Percentiles rank a stretch among this genome's conserved stretches.
Conservation (phyloP, 2,113 vertebrate species). For the Leuciscus idus region DNA sequence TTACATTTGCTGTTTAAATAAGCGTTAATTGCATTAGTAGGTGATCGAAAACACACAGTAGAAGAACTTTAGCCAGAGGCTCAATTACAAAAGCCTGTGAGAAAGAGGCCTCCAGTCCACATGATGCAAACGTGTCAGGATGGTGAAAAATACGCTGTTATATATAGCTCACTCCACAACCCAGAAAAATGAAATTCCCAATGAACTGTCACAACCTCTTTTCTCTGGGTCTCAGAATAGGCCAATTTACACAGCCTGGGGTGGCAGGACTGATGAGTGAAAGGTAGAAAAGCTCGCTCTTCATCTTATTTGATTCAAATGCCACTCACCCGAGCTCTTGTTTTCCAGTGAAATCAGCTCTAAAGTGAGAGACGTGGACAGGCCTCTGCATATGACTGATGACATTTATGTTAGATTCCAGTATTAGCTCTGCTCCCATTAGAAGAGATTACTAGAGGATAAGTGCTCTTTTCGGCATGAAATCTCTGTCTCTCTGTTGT, state of each 20-base stretch:
- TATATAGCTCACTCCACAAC: slow-evolving; percentile 24
- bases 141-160: slow-evolving; percentile 9
- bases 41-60: slow-evolving; percentile 63
- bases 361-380: background rate
- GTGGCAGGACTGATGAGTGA: slow-evolving; percentile 1
- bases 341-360: background rate
- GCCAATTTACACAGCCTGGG: slow-evolving; percentile 23
- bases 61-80: slow-evolving; percentile 8
- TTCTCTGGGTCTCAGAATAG: slow-evolving; percentile 37
- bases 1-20: slow-evolving; percentile 75
- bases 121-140: slow-evolving; percentile 35
- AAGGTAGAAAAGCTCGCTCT: slow-evolving; percentile 5
- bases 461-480: slow-evolving; percentile 2
- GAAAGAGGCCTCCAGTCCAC: background rate
- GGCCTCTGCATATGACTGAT: background rate
- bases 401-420: slow-evolving; percentile 21
- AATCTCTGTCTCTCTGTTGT: background rate
- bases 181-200: slow-evolving; percentile 36
- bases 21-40: slow-evolving; percentile 61
- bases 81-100: slow-evolving; percentile 2
- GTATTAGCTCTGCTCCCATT: slow-evolving; percentile 2
- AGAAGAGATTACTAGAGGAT: background rate
- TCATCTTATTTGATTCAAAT: slow-evolving; percentile 9
- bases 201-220: slow-evolving; percentile 42
- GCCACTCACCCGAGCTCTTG: background rate